These are phyloP conservation scores for Drosophila yooni DNA, from an alignment of 2,888 invertebrate genomes.

Conservation along the genomic window DNA sequence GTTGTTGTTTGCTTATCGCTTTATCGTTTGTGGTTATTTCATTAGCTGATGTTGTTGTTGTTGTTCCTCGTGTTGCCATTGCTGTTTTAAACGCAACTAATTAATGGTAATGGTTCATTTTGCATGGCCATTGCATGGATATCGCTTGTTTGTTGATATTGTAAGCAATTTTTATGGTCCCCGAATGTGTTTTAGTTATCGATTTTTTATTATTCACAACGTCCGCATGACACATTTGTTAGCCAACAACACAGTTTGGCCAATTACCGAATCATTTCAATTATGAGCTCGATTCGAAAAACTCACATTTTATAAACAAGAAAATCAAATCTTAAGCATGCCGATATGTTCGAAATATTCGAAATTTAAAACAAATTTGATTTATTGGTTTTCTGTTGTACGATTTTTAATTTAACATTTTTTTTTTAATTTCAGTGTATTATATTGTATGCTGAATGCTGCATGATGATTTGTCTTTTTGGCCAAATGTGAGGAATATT, in stretches of 20 bases:
- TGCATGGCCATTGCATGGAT: constrained; percentile 76
- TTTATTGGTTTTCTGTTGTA: rapidly evolving
- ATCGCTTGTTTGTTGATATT: constrained; percentile 78
- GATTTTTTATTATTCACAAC: constrained; percentile 56
- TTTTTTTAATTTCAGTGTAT: neutral
- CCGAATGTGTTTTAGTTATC: constrained; percentile 47
- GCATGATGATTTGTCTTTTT: neutral
- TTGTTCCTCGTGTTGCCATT: constrained; percentile 27
- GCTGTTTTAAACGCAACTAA: constrained; percentile 75
- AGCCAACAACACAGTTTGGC: constrained; percentile 19
- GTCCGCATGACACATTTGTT: constrained; percentile 51
- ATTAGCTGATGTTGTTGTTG: constrained; percentile 56
- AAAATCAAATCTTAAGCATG: neutral
- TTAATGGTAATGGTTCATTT: constrained; percentile 79
- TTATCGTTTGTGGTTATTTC: constrained; percentile 69
- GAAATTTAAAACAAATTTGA: neutral
- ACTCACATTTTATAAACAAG: neutral
- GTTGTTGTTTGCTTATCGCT: constrained; percentile 66
- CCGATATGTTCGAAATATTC: neutral
- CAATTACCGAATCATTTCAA: neutral
- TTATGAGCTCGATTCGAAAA: neutral
- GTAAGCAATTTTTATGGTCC: constrained; percentile 64
- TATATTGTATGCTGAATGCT: neutral
- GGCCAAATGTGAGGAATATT: neutral
- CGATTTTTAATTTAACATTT: too few species aligned